Evolutionary conservation across 2,888 invertebrate species (phyloP), one percentile per base, ranked within the genome.

Genomic region (Phyllotreta cruciferae): DNA sequence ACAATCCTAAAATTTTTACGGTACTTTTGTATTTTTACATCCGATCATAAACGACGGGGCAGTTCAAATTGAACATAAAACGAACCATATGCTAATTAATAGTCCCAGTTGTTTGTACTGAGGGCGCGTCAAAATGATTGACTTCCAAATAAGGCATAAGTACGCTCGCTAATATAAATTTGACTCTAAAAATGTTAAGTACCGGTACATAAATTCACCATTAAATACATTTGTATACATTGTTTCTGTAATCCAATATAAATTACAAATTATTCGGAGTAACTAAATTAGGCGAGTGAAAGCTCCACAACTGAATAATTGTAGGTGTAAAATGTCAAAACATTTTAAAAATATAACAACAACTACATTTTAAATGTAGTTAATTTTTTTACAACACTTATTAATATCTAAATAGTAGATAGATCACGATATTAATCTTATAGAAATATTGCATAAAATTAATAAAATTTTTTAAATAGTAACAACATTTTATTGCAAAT

Each of bases 181-280:
- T 50, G 50, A 50, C 35, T 50, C 9, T 35, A 50, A 50, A 50
- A 52, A 37, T 52, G 10, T 52, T 52, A 37, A 52, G 52, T 52
- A 35, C 49, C 11, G 49, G 52, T 52, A 52, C 52, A 52, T 52
- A 52, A 52, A 52, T 37, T 52, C 13, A 4, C 36, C 52, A 52
- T 52, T 52, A 52, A 52, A 52, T 52, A 52, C 52, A 52, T 52
- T 52, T 52, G 52, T 52, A 52, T 52, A 52, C 37, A 52, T 52
- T 52, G 10, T 52, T 37, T 52, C 13, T 37, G 52, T 52, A 52
- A 52, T 52, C 52, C 52, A 52, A 52, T 52, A 52, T 52, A 52
- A 52, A 52, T 52, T 52, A 52, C 52, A 52, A 52, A 52, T 52
- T 52, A 52, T 52, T 52, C 38, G 11, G 13, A 52, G 37, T 52